Conservation (phyloP, 2,888 invertebrate genomes). For the Ichneumoninae sp. region DNA sequence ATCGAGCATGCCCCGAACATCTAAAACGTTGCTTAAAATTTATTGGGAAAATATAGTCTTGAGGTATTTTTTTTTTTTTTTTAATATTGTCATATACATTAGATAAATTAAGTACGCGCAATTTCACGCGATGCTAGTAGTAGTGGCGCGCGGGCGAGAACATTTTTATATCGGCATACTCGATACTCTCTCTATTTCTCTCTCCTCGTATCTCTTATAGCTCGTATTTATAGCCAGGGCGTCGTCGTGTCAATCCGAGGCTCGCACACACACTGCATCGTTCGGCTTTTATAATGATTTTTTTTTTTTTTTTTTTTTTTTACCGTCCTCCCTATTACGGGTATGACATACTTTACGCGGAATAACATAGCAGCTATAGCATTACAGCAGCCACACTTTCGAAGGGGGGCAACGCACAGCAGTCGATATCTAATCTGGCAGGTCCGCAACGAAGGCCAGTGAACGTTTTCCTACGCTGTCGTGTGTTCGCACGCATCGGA, state of each 20-base stretch:
- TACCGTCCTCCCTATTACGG: constrained; percentile 40
- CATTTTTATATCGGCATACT: constrained; percentile 24
- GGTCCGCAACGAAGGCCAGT: constrained; percentile 20
- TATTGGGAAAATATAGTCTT: background rate
- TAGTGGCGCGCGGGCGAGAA: constrained; percentile 23
- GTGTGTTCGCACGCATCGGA: background rate
- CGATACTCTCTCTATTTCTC: constrained; percentile 5
- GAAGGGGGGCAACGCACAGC: constrained; percentile 44
- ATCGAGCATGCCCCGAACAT: background rate
- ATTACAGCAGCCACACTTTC: constrained; percentile 42
- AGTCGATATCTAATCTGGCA: constrained; percentile 62
- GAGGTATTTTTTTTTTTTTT: background rate
- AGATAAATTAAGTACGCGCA: constrained; percentile 53
- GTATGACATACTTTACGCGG: constrained; percentile 62
- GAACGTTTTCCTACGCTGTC: constrained; percentile 19
- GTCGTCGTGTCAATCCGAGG: constrained; percentile 44
- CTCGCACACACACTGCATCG: constrained; percentile 30
- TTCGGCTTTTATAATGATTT: constrained; percentile 61
- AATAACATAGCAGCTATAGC: constrained; percentile 34
- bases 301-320: constrained; percentile 39
- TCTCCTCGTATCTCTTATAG: constrained; percentile 28
- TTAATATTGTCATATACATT: constrained; percentile 7
- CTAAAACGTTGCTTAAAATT: background rate
- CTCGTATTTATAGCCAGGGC: constrained; percentile 58
- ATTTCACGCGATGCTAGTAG: constrained; percentile 40